phyloP scores from a whole-genome alignment of 1,140 invertebrate genomes.

The Leucophenga varia region DNA sequence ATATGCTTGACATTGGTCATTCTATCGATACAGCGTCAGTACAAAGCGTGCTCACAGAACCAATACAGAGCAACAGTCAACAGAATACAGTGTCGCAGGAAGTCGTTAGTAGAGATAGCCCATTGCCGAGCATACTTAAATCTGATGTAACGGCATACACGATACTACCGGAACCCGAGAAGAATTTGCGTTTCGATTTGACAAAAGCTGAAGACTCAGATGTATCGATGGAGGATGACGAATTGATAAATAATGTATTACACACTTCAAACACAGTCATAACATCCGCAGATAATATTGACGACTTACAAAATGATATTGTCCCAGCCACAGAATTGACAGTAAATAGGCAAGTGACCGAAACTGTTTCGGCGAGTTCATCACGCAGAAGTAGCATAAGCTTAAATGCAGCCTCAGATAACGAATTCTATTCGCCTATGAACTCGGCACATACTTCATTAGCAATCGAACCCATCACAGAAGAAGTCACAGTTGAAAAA shows the following conservation, averaged over 20 bases:
- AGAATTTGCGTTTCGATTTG: too few relatives aligned
- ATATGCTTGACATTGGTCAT: not conserved
- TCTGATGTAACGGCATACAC: not conserved
- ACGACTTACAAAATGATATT: slow-evolving; percentile 31
- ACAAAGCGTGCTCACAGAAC: too few relatives aligned
- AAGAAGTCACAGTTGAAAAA: not conserved
- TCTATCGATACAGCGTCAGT: too few relatives aligned
- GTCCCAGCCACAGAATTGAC: not conserved
- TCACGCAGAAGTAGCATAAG: too few relatives aligned
- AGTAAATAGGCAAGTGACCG: not conserved
- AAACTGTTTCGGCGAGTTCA: slow-evolving; percentile 10
- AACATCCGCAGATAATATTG: slow-evolving; percentile 35
- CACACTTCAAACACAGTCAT: too few relatives aligned
- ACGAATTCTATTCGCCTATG: slow-evolving; percentile 25
- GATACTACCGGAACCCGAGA: too few relatives aligned
- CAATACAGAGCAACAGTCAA: too few relatives aligned
- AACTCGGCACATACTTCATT: slow-evolving; percentile 11
- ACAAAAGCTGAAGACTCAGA: too few relatives aligned
- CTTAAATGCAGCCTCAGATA: slow-evolving; percentile 10
- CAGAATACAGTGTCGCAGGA: not conserved
- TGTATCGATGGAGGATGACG: slow-evolving; percentile 18
- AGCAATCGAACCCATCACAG: not conserved
- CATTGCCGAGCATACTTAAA: slow-evolving; percentile 1
- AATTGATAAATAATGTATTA: too few relatives aligned
- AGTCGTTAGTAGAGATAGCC: too few relatives aligned